phyloP scores from a whole-genome alignment of 92 coral and sea anemone species.

The Zoanthus sociatus region DNA sequence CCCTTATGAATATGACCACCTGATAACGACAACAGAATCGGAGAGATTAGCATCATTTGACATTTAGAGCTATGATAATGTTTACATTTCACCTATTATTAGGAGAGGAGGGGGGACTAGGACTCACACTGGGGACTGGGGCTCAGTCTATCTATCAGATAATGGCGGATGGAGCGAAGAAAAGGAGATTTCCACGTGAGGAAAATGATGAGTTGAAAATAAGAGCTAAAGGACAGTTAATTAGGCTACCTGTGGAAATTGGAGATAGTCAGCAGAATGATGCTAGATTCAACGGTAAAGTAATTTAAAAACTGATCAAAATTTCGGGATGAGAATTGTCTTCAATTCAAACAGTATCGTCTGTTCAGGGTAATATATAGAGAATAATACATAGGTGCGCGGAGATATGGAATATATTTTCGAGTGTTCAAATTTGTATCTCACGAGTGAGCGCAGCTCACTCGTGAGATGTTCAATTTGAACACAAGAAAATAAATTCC shows the following conservation, averaged over 20 bases:
- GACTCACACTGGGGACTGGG: slow-evolving; percentile 13
- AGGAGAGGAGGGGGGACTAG: not conserved
- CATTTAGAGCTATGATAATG: not conserved
- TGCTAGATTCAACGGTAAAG: slow-evolving; percentile 10
- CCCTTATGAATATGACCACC: not conserved
- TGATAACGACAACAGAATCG: not conserved
- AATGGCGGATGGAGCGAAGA: slow-evolving; percentile 44
- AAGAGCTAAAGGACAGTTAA: slow-evolving; percentile 37
- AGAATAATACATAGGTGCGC: too few relatives aligned
- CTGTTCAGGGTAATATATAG: too few relatives aligned
- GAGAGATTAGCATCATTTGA: not conserved
- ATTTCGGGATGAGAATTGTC: too few relatives aligned
- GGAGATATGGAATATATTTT: too few relatives aligned
- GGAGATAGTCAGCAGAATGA: not conserved
- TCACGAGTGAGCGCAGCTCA: too few relatives aligned
- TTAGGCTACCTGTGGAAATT: slow-evolving; percentile 31
- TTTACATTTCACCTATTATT: not conserved
- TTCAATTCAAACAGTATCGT: too few relatives aligned
- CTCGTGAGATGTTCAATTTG: too few relatives aligned
- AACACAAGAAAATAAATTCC: too few relatives aligned
- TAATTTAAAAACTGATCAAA: not conserved
- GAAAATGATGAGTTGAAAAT: slow-evolving; percentile 1
- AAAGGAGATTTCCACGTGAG: slow-evolving; percentile 31
- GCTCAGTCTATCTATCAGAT: not conserved
- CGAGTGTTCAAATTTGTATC: too few relatives aligned